phyloP scores from a whole-genome alignment of 2,113 vertebrate genomes.

The Hemibagrus wyckioides region DNA sequence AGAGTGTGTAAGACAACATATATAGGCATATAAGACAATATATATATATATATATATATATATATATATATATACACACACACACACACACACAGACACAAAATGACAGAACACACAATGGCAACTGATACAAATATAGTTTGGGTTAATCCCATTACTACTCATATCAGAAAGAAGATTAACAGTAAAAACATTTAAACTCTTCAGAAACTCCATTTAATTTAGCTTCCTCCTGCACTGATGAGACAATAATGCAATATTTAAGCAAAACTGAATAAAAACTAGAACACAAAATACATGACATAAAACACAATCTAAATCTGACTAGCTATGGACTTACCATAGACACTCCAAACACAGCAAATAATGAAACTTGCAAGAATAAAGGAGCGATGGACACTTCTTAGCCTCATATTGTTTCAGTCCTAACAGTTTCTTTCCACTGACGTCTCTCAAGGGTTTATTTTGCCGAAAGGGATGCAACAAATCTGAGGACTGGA shows the following conservation, averaged over 20 bases:
- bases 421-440: slow-evolving; percentile 37
- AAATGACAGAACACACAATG: not conserved
- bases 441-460: slow-evolving; percentile 2
- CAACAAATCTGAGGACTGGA: slow-evolving; percentile 32
- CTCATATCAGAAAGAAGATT: slow-evolving; percentile 4
- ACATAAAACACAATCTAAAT: not conserved
- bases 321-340: slow-evolving; percentile 43
- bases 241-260: not conserved
- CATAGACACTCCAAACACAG: slow-evolving; percentile 48
- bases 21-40: no score
- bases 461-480: slow-evolving; percentile 13
- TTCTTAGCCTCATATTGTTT: slow-evolving; percentile 47
- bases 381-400: slow-evolving; percentile 17
- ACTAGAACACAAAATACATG: not conserved
- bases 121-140: not conserved
- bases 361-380: slow-evolving; percentile 40
- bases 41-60: no score
- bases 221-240: not conserved
- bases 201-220: not conserved
- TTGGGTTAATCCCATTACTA: not conserved
- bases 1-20: not conserved
- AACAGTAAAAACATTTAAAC: not conserved
- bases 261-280: not conserved
- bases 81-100: not conserved
- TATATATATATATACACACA: no score